Evolutionary conservation across 2,113 vertebrate genomes (phyloP), one percentile per base, ranked within the genome.

Genomic region (Eretmodus cyanostictus): DNA sequence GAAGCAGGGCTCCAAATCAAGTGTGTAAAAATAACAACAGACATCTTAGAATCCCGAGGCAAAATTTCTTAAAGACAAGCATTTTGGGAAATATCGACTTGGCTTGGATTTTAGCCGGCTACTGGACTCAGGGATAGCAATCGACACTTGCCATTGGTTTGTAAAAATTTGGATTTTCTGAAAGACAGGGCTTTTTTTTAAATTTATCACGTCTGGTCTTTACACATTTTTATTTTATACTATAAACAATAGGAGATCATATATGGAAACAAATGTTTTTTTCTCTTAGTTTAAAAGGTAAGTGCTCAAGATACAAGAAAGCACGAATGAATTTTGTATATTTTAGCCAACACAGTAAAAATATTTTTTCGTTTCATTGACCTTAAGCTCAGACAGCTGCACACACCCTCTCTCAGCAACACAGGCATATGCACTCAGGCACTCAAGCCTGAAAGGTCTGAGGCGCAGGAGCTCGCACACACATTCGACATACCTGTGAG

Each of bases 401-500:
- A 82, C 87, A 78, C 38, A 59, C 80, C 40, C 59, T 76, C 51
- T 63, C 73, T 14, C 54, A 68, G 71, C 71, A 10, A 19, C 49
- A 86, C 5, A n/a, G 14, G 5, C 80, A 82, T 66, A 51, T 55
- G 36, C 45, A 84, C n/a, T 12, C 76, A 82, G 55, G 51, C 38
- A 85, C 34, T 84, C n/a, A 85, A 61, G 83, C 54, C 82, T 89
- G 68, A 81, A 93, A 59, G 76, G 54, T 82, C 27, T 38, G 55
- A 61, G 61, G 79, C 83, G 12, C 82, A 87, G 71, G 59, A 61
- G 22, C 83, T 83, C 66, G 42, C 88, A 80, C 78, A 84, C 89
- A 93, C 86, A 86, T 86, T 92, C 86, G 51, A 91, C 91, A 91
- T 80, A 94, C 93, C 89, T 92, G 89, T 88, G 91, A 91, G 88